Evolutionary conservation across 2,113 vertebrate genomes (phyloP).

Genomic region (Muscicapa adusta): DNA sequence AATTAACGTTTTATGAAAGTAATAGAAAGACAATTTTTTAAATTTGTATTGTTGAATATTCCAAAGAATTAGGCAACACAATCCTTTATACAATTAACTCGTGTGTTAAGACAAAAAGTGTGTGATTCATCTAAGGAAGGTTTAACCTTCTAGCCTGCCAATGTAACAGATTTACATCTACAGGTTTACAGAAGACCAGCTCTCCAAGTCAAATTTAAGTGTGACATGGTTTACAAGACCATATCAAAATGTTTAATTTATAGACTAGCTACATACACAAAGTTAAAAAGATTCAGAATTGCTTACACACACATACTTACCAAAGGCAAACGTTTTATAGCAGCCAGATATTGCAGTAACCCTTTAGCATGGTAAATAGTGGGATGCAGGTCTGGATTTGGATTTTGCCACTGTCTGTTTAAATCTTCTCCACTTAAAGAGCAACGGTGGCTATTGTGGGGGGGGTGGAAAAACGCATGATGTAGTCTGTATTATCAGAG

Average conservation of each 20-base stretch:
- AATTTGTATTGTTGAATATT: neutral
- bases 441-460: slow-evolving; percentile 86
- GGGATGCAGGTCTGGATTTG: slow-evolving; percentile 91
- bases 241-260: neutral
- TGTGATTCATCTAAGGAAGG: neutral
- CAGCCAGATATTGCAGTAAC: slow-evolving; percentile 92
- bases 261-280: neutral
- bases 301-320: slow-evolving; percentile 72
- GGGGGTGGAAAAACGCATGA: slow-evolving; percentile 33
- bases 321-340: slow-evolving; percentile 90
- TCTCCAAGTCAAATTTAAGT: neutral
- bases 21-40: neutral
- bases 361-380: slow-evolving; percentile 98
- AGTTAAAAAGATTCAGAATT: neutral
- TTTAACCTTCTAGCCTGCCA: neutral
- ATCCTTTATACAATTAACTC: neutral
- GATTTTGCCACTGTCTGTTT: slow-evolving; percentile 97
- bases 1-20: neutral
- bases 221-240: neutral
- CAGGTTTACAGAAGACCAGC: neutral
- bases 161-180: neutral
- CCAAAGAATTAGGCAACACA: neutral
- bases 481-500: neutral
- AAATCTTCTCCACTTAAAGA: slow-evolving; percentile 98
- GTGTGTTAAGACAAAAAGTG: neutral